A percentile compares a stretch with the other conserved stretches of the same genome.
Evolutionary conservation across 1,140 invertebrate species (phyloP).

Genomic region (Metaphire vulgaris): DNA sequence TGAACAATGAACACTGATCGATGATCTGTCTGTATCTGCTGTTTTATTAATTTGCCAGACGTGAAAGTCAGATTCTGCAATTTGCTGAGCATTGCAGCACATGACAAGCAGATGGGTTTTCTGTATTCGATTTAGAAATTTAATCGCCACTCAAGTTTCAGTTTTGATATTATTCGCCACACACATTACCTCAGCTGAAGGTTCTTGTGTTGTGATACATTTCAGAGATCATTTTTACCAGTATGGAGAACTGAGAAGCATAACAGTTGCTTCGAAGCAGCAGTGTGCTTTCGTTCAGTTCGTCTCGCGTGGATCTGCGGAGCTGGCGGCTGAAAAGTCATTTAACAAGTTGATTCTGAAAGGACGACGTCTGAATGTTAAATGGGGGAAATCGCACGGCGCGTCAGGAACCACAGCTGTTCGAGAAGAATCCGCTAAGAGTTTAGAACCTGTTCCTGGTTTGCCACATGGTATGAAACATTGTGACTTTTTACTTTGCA

Average conservation of each 20-base stretch:
- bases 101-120: too few species aligned
- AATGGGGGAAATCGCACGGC: conserved; percentile 70
- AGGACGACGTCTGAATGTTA: conserved; percentile 72
- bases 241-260: conserved; percentile 92
- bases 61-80: too few species aligned
- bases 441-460: conserved; percentile 78
- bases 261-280: conserved; percentile 84
- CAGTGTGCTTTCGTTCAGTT: conserved; percentile 98
- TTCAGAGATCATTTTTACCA: conserved; percentile 92
- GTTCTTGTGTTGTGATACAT: too few species aligned
- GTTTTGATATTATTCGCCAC: too few species aligned
- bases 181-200: too few species aligned
- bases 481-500: too few species aligned
- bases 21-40: too few species aligned
- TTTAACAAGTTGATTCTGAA: conserved; percentile 80
- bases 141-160: too few species aligned
- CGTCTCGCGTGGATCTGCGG: conserved; percentile 77
- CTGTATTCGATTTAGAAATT: too few species aligned
- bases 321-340: conserved; percentile 87
- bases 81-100: too few species aligned
- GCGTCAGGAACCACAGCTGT: conserved; percentile 40
- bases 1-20: too few species aligned
- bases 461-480: conserved; percentile 56
- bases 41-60: too few species aligned
- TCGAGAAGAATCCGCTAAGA: conserved; percentile 43